These are phyloP conservation scores for Sebastes wilsoni DNA, from an alignment of 2,797 vertebrate genomes.

Conservation along the genomic window DNA sequence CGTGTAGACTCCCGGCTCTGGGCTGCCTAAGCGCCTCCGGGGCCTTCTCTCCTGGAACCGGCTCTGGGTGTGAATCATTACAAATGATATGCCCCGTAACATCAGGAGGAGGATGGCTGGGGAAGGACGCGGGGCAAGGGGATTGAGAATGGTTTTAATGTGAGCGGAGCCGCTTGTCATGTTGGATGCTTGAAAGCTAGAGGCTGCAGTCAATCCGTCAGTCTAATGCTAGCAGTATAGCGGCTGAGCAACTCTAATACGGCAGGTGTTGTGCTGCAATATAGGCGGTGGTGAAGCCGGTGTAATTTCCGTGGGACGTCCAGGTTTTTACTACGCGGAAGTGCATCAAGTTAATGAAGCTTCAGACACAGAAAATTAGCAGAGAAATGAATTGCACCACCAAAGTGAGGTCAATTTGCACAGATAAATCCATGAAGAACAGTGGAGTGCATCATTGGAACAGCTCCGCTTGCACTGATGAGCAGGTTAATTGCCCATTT, in stretches of 20 bases:
- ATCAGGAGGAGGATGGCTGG: slow-evolving; percentile 68
- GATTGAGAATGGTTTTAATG: slow-evolving; percentile 57
- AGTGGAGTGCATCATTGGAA: slow-evolving; percentile 66
- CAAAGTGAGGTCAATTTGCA: slow-evolving; percentile 80
- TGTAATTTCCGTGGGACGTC: slow-evolving; percentile 51
- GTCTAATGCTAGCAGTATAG: slow-evolving; percentile 55
- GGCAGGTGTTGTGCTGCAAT: slow-evolving; percentile 45
- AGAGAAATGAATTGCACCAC: slow-evolving; percentile 77
- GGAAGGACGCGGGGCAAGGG: slow-evolving; percentile 46
- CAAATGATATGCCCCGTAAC: slow-evolving; percentile 81
- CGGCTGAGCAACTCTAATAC: slow-evolving; percentile 31
- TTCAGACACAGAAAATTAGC: slow-evolving; percentile 79
- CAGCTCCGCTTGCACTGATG: slow-evolving; percentile 65
- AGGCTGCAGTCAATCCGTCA: slow-evolving; percentile 45
- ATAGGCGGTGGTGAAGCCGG: slow-evolving; percentile 37
- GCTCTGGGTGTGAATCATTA: slow-evolving; percentile 82
- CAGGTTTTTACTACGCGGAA: slow-evolving; percentile 66
- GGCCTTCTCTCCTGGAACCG: slow-evolving; percentile 72
- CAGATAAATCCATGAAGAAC: slow-evolving; percentile 80
- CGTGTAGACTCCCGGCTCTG: slow-evolving; percentile 52
- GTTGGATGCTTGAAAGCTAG: slow-evolving; percentile 58
- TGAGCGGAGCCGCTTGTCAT: slow-evolving; percentile 60
- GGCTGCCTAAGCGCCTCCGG: slow-evolving; percentile 59
- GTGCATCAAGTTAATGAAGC: slow-evolving; percentile 76
- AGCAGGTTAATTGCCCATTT: slow-evolving; percentile 81